Evolutionary conservation across 2,888 invertebrate genomes (phyloP).

Genomic region (Lymantria dispar): DNA sequence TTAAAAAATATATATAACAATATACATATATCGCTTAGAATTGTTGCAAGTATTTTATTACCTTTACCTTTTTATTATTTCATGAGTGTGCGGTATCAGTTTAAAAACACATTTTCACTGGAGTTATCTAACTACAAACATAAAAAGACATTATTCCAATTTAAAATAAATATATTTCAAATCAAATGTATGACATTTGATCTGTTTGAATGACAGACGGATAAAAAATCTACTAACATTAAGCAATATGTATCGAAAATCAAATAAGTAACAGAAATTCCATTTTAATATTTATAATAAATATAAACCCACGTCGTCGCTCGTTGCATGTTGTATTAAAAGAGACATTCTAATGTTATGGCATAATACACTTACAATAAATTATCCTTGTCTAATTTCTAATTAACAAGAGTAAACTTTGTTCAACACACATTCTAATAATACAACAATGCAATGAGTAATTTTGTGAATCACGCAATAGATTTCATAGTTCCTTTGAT

Average conservation of each 20-base stretch:
- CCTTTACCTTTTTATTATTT: slow-evolving; percentile 41
- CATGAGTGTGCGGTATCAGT: slow-evolving; percentile 48
- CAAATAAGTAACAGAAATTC: slow-evolving; percentile 76
- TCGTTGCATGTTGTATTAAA: slow-evolving; percentile 54
- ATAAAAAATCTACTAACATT: slow-evolving; percentile 82
- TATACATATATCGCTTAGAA: slow-evolving; percentile 66
- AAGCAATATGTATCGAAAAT: slow-evolving; percentile 79
- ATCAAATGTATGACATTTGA: slow-evolving; percentile 83
- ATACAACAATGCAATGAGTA: slow-evolving; percentile 55
- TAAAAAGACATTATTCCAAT: slow-evolving; percentile 78
- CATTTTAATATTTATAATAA: slow-evolving; percentile 58
- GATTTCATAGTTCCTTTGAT: slow-evolving; percentile 70
- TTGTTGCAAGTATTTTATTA: slow-evolving; percentile 44
- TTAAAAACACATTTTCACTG: slow-evolving; percentile 60
- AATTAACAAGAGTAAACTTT: slow-evolving; percentile 17
- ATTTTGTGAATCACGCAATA: slow-evolving; percentile 55
- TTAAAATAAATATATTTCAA: slow-evolving; percentile 82
- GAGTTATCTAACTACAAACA: slow-evolving; percentile 79
- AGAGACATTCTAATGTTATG: slow-evolving; percentile 31
- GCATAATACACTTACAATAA: slow-evolving; percentile 26
- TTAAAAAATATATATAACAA: slow-evolving; percentile 65
- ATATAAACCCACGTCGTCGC: slow-evolving; percentile 52
- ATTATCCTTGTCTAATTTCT: slow-evolving; percentile 13
- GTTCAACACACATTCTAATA: slow-evolving; percentile 25
- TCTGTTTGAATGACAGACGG: slow-evolving; percentile 75